These are phyloP conservation scores for Megastigmus dorsalis DNA, from an alignment of 2,888 invertebrate genomes.

Conservation along the genomic window DNA sequence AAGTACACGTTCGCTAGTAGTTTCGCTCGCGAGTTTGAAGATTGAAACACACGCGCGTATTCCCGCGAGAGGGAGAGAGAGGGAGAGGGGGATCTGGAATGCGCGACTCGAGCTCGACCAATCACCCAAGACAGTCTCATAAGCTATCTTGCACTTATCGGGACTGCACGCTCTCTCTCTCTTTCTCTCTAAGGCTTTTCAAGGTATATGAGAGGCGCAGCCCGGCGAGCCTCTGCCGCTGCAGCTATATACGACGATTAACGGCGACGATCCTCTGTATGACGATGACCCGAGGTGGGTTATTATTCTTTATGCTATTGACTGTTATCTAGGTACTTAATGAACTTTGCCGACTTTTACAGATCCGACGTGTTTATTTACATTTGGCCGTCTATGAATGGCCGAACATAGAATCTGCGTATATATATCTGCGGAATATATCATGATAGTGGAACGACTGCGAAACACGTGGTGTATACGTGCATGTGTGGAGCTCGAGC, in stretches of 20 bases:
- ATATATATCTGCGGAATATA: too few relatives aligned
- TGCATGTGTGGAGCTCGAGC: too few relatives aligned
- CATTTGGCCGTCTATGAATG: neutral
- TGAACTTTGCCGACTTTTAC: neutral
- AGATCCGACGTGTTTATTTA: neutral
- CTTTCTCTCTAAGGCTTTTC: neutral
- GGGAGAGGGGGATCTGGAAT: constrained; percentile 18
- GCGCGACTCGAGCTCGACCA: constrained; percentile 51
- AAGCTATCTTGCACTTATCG: constrained; percentile 56
- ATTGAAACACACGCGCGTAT: constrained; percentile 19
- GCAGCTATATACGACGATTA: neutral
- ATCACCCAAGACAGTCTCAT: constrained; percentile 49
- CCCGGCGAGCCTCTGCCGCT: neutral
- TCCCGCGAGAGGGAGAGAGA: neutral
- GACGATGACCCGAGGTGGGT: neutral
- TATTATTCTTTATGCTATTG: neutral
- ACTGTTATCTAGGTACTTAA: neutral
- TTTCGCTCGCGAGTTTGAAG: constrained; percentile 35
- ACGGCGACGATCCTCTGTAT: neutral
- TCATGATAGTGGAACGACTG: too few relatives aligned
- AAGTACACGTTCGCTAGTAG: too few relatives aligned
- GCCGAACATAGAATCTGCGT: too few relatives aligned
- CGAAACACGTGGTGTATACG: too few relatives aligned
- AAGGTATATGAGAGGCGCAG: too few relatives aligned
- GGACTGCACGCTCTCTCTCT: constrained; percentile 36